Percentiles rank a stretch among this genome's conserved stretches.
Evolutionary conservation across 2,113 vertebrate species (phyloP).

Genomic region (Oreochromis niloticus): DNA sequence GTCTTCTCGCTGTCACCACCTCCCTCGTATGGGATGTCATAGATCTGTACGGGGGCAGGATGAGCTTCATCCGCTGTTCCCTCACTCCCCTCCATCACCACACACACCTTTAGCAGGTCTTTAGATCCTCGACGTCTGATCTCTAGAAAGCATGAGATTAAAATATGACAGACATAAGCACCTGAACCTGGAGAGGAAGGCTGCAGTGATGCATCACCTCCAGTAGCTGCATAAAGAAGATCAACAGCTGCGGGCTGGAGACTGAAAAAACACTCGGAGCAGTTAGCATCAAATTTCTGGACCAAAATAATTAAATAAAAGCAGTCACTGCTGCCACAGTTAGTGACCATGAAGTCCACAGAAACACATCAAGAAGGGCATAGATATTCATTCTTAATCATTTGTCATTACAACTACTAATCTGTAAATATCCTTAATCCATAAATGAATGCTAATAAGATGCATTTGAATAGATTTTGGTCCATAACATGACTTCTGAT

Average conservation of each 20-base stretch:
- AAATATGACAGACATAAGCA: neutral
- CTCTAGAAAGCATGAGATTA: constrained; percentile 56
- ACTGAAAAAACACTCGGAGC: neutral
- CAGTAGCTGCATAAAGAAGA: neutral
- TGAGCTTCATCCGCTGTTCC: constrained; percentile 35
- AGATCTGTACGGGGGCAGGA: constrained; percentile 66
- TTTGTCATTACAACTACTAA: neutral
- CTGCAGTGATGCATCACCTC: neutral
- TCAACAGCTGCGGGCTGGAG: no score
- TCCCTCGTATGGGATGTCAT: constrained; percentile 74
- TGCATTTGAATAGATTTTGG: neutral
- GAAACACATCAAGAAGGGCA: neutral
- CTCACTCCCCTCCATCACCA: constrained; percentile 68
- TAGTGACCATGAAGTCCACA: neutral
- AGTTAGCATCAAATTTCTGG: neutral
- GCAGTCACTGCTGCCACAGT: neutral
- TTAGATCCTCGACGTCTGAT: constrained; percentile 85
- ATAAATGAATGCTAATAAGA: accelerated
- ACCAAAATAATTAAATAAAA: neutral
- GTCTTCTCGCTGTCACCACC: constrained; percentile 21
- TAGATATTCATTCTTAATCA: neutral
- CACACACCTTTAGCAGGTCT: constrained; percentile 80
- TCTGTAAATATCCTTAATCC: neutral
- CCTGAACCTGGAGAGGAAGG: neutral
- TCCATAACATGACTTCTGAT: neutral